Evolutionary conservation across 1,140 invertebrate genomes (phyloP), one percentile per base, ranked within the genome.

Genomic region (Drosophila guanche): DNA sequence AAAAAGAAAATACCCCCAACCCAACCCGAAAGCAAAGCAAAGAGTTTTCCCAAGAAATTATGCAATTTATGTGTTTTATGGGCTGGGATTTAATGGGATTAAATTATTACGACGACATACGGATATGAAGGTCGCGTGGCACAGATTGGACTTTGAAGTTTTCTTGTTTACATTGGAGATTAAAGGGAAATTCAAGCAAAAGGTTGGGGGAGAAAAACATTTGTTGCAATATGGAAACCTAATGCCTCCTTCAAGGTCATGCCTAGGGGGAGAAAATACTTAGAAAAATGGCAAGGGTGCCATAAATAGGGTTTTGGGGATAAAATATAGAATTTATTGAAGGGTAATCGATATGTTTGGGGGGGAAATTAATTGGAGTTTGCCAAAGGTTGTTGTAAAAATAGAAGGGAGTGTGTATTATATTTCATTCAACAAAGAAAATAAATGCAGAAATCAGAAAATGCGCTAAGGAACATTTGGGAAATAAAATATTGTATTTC

Each of bases 131-230:
- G 62, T 43, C 50, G 33, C 10, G 42, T 46, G 20, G 47, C 10
- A 23, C 0, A 14, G 45, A 47, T 47, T 22, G 5, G 1, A 65
- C 63, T 68, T 69, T 69, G 63, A 69, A 68, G 63, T 56, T 46
- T 23, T 47, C 10, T 27, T 41, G 42, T 67, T 55, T 46, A 41
- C 25, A 6, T 12, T 12, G 7, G 20, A 8, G 12, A 48, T 23
- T 65, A 60, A 65, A 65, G 50, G 29, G 22, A 33, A 16, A 29
- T 33, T 33, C 47, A 29, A 22, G n/a, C 6, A 33, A 33, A 33
- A 1, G 43, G n/a, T n/a, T 27, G 20, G 57, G 57, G n/a, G 62
- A 41, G 62, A 42, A 41, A 48, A 65, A 65, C 23, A 40, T 41
- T 48, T 48, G 27, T 63, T 41, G 27, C 46, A 52, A 23, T 14